phyloP scores from a whole-genome alignment of 2,888 invertebrate species.

The Mesochorus sp. region DNA sequence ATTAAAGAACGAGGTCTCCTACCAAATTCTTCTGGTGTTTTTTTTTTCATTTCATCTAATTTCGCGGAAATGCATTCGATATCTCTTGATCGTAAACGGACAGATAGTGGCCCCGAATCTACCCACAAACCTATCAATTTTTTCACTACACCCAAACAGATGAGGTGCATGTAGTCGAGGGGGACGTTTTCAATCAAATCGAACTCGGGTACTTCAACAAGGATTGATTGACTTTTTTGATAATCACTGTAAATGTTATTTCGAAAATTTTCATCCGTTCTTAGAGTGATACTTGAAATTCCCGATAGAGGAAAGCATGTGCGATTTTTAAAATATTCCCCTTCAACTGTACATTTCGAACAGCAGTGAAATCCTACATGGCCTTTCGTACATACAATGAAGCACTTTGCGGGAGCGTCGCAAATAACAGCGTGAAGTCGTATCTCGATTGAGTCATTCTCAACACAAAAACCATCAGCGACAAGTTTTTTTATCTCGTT shows the following conservation, averaged over 20 bases:
- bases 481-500: too few relatives aligned
- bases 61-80: not conserved
- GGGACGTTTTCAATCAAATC: constrained; percentile 51
- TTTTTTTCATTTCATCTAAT: not conserved
- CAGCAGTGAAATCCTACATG: constrained; percentile 20
- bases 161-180: constrained; percentile 63
- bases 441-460: too few relatives aligned
- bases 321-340: not conserved
- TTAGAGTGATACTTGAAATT: not conserved
- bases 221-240: not conserved
- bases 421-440: too few relatives aligned
- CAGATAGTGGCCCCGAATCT: not conserved
- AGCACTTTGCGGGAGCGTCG: not conserved
- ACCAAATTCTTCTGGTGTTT: constrained; percentile 10
- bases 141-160: constrained; percentile 56
- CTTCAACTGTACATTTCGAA: constrained; percentile 15
- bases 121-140: constrained; percentile 48
- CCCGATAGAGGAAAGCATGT: constrained; percentile 5
- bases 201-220: constrained; percentile 18
- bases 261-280: constrained; percentile 27
- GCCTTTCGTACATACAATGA: constrained; percentile 1
- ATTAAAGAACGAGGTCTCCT: constrained; percentile 20
- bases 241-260: not conserved
- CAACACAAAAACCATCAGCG: too few relatives aligned
- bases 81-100: not conserved